Base-by-base conservation (phyloP, 2,797 vertebrate genomes). In the Mionectes olivaceus region DNA sequence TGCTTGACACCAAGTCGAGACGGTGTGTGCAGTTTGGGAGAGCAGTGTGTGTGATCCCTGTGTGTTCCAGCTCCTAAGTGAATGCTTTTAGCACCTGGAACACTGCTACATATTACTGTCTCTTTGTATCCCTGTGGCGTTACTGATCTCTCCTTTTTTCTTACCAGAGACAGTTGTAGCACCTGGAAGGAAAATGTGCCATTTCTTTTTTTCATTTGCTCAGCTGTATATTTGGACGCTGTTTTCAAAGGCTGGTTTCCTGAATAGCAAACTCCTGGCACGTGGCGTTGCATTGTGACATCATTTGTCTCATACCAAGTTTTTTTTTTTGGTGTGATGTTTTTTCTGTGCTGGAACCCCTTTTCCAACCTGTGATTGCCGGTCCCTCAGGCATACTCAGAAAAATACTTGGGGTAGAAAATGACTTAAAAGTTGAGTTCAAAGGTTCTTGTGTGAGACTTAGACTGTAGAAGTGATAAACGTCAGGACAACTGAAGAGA, bases 91-190 rank as follows among this genome's bases (percentile, higher is more conserved):
- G 27, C 43, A 49, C n/a, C 35, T 52, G 23, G 13, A 76, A 18
- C 8, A 5, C 25, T 53, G 0, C 1, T 35, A 8, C 4, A 0
- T 24, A 10, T n/a, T 60, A 19, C 5, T 11, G n/a, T n/a, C 30
- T 65, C 21, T 52, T 44, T 44, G 17, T 56, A 21, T 75, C 27
- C 50, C 27, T 4, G 11, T 27, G 28, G 17, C 17, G n/a, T 52
- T 76, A 37, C 49, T 76, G 39, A 32, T 30, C 32, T 50, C 9
- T 15, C n/a, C 23, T 65, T 10, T 75, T 71, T 44, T 64, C 44
- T 39, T 57, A n/a, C 28, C 28, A 32, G 35, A 32, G 19, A 5
- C 12, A 6, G 7, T 30, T 76, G 25, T 68, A 63, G 16, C 33
- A 37, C 13, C 19, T 41, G 21, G 44, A 67, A 74, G 41, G 19